Conservation (phyloP, 2,797 vertebrate species). For the Neosilurus mollespiculum region DNA sequence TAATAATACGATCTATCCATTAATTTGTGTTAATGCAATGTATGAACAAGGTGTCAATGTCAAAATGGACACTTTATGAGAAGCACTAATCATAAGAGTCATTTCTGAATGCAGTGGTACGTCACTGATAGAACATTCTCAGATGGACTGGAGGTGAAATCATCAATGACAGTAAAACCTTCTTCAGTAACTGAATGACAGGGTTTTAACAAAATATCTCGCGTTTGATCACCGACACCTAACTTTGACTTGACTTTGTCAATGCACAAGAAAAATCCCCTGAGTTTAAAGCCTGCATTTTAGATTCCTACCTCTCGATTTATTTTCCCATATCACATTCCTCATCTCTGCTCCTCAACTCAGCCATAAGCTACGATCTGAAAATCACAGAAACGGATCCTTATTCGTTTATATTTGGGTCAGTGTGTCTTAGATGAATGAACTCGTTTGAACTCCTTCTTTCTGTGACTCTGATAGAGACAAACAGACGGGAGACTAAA, state of each 20-base stretch:
- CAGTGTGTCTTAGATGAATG: not conserved
- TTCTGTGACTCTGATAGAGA: not conserved
- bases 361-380: not conserved
- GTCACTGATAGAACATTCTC: not conserved
- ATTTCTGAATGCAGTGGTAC: not conserved
- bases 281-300: not conserved
- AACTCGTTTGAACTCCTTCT: not conserved
- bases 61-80: not conserved
- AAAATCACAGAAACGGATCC: not conserved
- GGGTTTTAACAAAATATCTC: not conserved
- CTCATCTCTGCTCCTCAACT: not conserved
- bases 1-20: not conserved
- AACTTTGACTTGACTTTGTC: slow-evolving; percentile 9
- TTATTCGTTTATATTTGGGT: not conserved
- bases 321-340: slow-evolving; percentile 7
- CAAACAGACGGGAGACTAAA: not conserved
- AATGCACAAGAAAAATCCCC: not conserved
- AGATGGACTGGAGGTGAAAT: not conserved
- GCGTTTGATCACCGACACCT: not conserved
- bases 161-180: not conserved
- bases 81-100: not conserved
- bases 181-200: not conserved
- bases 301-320: not conserved
- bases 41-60: not conserved
- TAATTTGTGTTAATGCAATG: not conserved